These are phyloP conservation scores for Amia ocellicauda DNA, from an alignment of 2,113 vertebrate species.

Conservation along the genomic window DNA sequence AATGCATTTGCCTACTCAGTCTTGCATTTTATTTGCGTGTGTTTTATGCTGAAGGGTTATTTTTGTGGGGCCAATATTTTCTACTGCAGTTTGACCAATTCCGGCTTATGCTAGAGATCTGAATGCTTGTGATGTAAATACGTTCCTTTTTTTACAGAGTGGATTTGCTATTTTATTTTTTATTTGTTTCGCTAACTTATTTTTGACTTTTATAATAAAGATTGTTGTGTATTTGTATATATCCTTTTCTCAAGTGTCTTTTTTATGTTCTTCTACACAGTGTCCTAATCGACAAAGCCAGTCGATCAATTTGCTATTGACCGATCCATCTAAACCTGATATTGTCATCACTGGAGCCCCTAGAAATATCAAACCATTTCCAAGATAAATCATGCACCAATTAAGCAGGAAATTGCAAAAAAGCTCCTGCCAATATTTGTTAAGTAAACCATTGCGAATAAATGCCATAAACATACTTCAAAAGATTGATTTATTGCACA, in stretches of 20 bases:
- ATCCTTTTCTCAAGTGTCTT: slow-evolving; percentile 46
- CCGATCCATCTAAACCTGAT: no score
- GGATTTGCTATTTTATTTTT: slow-evolving; percentile 82
- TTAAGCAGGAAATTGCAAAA: no score
- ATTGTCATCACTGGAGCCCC: no score
- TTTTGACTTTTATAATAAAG: slow-evolving; percentile 91
- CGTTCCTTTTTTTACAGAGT: slow-evolving; percentile 81
- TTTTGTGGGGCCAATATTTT: slow-evolving; percentile 76
- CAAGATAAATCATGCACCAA: no score
- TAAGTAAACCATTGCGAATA: no score
- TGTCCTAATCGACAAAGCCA: no score
- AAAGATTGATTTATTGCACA: no score
- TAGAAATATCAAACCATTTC: no score
- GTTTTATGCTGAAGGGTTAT: slow-evolving; percentile 50
- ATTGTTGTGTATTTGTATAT: slow-evolving; percentile 82
- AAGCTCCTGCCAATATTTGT: no score
- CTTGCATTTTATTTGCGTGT: slow-evolving; percentile 60
- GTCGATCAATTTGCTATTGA: no score
- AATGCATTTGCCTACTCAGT: slow-evolving; percentile 43
- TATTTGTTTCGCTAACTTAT: slow-evolving; percentile 94
- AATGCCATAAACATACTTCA: no score
- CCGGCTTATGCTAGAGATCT: slow-evolving; percentile 61
- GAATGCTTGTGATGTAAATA: slow-evolving; percentile 74
- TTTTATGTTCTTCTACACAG: slow-evolving; percentile 31
- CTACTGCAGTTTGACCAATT: slow-evolving; percentile 87